Percentiles rank a stretch among this genome's conserved stretches.
Conservation (phyloP, 1,140 invertebrate species). For the honey bee (Apis mellifera) region DNA sequence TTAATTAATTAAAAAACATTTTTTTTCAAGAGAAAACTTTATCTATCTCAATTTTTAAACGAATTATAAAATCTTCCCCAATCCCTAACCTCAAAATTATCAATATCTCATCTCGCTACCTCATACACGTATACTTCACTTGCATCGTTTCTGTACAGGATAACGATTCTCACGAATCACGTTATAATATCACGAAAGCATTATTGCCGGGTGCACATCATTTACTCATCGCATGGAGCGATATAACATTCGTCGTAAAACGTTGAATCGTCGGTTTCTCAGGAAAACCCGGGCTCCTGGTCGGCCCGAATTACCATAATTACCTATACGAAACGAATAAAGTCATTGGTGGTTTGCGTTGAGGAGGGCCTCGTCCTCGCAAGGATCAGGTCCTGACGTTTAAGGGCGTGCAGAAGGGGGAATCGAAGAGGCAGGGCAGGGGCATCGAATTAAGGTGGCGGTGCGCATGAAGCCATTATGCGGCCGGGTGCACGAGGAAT, state of each 20-base stretch:
- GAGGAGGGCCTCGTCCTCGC: constrained; percentile 20
- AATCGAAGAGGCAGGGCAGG: background rate
- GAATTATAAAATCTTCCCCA: too few species aligned
- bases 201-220: background rate
- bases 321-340: constrained; percentile 43
- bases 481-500: constrained; percentile 25
- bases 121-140: too few species aligned
- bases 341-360: constrained; percentile 34
- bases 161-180: constrained; percentile 17
- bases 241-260: constrained; percentile 35
- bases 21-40: too few species aligned
- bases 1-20: too few species aligned
- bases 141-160: too few species aligned
- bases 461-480: constrained; percentile 51
- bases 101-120: too few species aligned
- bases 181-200: constrained; percentile 5
- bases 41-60: too few species aligned
- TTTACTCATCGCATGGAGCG: constrained; percentile 2
- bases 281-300: constrained; percentile 16
- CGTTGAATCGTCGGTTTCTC: constrained; percentile 17
- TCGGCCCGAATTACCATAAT: constrained; percentile 38
- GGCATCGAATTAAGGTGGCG: constrained; percentile 48
- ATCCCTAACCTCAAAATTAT: too few species aligned
- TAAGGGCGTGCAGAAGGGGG: constrained; percentile 18
- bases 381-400: constrained; percentile 47